Conservation (phyloP, 2,113 vertebrate genomes). For the Nicator chloris region DNA sequence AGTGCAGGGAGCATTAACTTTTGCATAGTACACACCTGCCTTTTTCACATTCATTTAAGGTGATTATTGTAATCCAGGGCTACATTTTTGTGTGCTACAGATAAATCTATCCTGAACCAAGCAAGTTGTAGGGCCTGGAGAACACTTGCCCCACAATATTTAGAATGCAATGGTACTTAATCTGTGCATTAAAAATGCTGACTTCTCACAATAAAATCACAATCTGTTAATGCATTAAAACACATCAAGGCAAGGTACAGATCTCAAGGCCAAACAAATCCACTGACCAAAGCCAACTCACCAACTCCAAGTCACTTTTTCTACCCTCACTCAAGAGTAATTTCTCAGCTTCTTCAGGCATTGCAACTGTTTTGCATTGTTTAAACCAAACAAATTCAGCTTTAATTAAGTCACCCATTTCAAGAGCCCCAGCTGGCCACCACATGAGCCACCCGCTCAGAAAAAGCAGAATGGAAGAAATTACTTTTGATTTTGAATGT, state of each 20-base stretch:
- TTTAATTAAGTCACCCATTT: neutral
- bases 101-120: neutral
- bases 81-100: neutral
- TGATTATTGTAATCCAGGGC: neutral
- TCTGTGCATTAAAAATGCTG: neutral
- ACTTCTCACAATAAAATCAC: neutral
- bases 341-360: neutral
- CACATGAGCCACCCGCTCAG: rapidly evolving
- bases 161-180: neutral
- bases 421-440: neutral
- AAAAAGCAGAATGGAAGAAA: neutral
- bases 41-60: neutral
- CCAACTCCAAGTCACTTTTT: neutral
- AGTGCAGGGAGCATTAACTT: neutral
- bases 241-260: neutral
- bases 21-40: neutral
- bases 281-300: neutral
- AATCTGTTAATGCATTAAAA: neutral
- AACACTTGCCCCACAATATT: neutral
- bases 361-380: neutral
- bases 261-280: neutral
- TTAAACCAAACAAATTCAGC: neutral
- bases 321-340: neutral
- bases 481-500: neutral
- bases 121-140: neutral